phyloP scores from a whole-genome alignment of 2,797 vertebrate species.

The Tragopan temminckii region DNA sequence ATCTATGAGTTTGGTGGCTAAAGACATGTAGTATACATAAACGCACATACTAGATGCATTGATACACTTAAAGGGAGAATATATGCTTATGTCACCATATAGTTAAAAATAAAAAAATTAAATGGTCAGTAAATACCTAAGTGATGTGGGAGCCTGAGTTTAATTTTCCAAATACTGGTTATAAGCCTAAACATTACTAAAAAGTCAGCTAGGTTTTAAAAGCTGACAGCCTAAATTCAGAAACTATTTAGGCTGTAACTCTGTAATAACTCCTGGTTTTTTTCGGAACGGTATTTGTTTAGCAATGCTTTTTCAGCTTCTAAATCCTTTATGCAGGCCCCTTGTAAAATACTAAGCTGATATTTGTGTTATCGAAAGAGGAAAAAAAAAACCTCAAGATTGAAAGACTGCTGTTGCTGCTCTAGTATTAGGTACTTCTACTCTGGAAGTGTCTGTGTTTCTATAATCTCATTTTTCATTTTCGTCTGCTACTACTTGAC shows the following conservation, averaged over 20 bases:
- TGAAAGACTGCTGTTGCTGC: background rate
- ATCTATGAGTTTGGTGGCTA: background rate
- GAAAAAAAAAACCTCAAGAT: background rate
- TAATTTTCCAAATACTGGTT: conserved; percentile 22
- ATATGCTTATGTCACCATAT: background rate
- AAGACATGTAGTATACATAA: background rate
- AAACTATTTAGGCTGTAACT: background rate
- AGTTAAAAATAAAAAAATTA: background rate
- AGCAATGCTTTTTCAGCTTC: background rate
- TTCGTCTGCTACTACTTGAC: background rate
- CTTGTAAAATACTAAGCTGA: background rate
- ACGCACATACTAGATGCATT: background rate
- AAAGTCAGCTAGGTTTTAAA: background rate
- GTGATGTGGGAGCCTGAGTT: background rate
- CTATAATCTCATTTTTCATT: background rate
- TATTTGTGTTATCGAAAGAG: background rate
- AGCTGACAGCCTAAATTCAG: background rate
- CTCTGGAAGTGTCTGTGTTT: background rate
- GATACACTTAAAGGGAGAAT: background rate
- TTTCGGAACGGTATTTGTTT: background rate
- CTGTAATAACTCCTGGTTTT: background rate
- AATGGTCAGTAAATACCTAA: background rate
- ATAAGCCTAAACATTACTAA: background rate
- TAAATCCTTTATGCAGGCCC: background rate
- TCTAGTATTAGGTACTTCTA: background rate